These are phyloP conservation scores for Callipepla californica DNA, from an alignment of 2,113 vertebrate species.

Conservation along the genomic window DNA sequence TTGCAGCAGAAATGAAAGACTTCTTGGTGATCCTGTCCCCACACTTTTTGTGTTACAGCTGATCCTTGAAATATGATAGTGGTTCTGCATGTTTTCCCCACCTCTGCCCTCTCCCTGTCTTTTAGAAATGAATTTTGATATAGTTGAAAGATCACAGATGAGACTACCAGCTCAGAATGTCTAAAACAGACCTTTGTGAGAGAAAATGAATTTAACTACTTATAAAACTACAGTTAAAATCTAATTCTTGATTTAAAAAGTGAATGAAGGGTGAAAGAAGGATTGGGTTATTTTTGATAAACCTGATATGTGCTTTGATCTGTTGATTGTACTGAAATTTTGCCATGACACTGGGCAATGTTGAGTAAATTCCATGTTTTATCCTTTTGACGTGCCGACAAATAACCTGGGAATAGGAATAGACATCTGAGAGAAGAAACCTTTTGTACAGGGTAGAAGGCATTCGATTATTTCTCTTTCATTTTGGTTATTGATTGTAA, in stretches of 20 bases:
- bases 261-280: not conserved
- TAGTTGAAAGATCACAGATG: not conserved
- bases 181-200: not conserved
- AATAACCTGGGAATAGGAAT: not conserved
- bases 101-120: fast-evolving
- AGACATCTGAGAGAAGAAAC: not conserved
- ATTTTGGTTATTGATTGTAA: not conserved
- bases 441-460: not conserved
- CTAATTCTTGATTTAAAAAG: not conserved
- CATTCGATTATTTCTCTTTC: not conserved
- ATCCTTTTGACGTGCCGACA: not conserved
- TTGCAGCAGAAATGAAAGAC: constrained; percentile 12
- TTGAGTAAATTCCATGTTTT: not conserved
- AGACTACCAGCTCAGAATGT: not conserved
- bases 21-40: constrained; percentile 41
- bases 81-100: not conserved
- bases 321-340: not conserved
- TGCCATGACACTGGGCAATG: not conserved
- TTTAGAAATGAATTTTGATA: not conserved
- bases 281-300: not conserved
- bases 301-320: not conserved
- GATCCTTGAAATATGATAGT: not conserved
- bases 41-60: constrained; percentile 30
- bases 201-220: not conserved
- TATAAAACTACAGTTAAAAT: not conserved